Percentiles rank a stretch among this genome's conserved stretches.
phyloP scores from a whole-genome alignment of 2,113 vertebrate genomes.

The Dromiciops gliroides region DNA sequence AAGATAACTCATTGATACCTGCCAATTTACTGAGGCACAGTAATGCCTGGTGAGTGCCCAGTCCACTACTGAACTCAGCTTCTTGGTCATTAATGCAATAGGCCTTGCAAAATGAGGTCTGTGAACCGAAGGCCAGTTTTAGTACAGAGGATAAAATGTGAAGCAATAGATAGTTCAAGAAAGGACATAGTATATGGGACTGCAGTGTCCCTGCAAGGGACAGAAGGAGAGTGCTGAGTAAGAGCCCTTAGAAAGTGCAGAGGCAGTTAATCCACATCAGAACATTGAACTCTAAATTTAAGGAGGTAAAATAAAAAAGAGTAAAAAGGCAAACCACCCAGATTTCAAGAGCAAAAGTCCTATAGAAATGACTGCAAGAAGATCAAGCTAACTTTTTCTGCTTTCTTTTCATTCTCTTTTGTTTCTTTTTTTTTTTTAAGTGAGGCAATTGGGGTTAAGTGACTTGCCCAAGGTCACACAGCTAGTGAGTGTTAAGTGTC shows the following conservation, averaged over 20 bases:
- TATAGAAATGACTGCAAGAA: not conserved
- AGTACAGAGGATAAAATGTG: constrained; percentile 49
- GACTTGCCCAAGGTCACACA: no score
- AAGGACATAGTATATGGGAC: constrained; percentile 19
- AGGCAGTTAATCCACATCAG: not conserved
- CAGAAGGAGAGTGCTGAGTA: not conserved
- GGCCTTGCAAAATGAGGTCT: constrained; percentile 56
- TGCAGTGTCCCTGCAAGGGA: constrained; percentile 28
- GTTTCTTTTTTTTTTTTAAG: not conserved
- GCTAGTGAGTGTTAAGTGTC: no score
- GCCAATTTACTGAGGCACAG: constrained; percentile 48
- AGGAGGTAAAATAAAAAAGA: constrained; percentile 13
- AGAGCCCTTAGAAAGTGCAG: not conserved
- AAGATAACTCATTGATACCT: constrained; percentile 25
- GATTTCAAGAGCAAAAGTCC: not conserved
- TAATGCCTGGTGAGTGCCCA: not conserved
- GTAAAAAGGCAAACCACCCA: not conserved
- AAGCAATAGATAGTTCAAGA: constrained; percentile 46
- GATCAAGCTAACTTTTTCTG: not conserved
- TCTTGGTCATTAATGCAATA: constrained; percentile 57
- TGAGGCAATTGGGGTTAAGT: no score
- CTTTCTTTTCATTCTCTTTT: not conserved
- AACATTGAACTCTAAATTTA: constrained; percentile 44
- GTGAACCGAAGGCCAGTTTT: constrained; percentile 52
- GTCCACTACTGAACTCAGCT: constrained; percentile 43